Conservation (phyloP, 1,140 invertebrate species). For the Papilio glaucus region DNA sequence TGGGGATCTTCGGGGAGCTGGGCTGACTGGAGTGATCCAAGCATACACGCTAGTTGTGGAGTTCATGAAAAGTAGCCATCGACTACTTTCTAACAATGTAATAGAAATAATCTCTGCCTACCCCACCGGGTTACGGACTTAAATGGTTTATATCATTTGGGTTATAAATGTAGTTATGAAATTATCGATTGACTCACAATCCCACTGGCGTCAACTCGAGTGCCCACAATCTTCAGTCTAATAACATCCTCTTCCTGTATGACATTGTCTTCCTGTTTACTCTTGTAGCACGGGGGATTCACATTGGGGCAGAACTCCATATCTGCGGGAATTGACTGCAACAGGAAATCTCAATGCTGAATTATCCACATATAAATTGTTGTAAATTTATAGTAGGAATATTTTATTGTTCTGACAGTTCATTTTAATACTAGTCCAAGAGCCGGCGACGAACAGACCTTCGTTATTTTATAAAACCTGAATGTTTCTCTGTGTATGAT, state of each 20-base stretch:
- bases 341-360: slow-evolving; percentile 50
- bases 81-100: too few relatives aligned
- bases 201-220: slow-evolving; percentile 96
- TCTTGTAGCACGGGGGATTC: slow-evolving; percentile 99
- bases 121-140: too few relatives aligned
- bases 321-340: slow-evolving; percentile 98
- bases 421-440: neutral
- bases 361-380: slow-evolving; percentile 38
- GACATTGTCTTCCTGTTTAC: slow-evolving; percentile 98
- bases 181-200: slow-evolving; percentile 87
- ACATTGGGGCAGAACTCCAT: slow-evolving; percentile 99
- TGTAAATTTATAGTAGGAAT: slow-evolving; percentile 15
- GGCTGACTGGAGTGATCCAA: too few relatives aligned
- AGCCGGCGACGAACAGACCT: too few relatives aligned
- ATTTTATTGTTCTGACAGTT: neutral
- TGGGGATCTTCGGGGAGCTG: too few relatives aligned
- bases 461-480: too few relatives aligned
- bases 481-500: too few relatives aligned
- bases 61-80: too few relatives aligned
- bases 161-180: too few relatives aligned
- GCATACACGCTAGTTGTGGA: too few relatives aligned
- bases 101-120: too few relatives aligned
- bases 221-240: slow-evolving; percentile 98
- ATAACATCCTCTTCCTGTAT: slow-evolving; percentile 99
- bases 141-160: too few relatives aligned